These are phyloP conservation scores for Panopea generosa DNA, from an alignment of 2,888 invertebrate species.

Conservation along the genomic window DNA sequence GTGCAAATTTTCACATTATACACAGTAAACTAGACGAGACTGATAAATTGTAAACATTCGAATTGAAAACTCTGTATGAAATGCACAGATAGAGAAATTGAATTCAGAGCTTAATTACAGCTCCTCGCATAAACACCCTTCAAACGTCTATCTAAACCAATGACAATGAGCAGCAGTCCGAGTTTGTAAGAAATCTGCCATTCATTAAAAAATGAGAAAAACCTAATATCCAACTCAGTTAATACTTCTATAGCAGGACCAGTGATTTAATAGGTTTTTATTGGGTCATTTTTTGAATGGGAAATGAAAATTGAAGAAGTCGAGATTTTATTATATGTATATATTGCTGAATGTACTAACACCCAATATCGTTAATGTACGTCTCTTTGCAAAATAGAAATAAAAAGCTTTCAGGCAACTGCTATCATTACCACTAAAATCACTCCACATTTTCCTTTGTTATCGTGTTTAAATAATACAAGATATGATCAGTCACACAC, in stretches of 20 bases:
- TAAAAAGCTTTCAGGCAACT: no score
- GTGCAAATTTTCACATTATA: background rate
- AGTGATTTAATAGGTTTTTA: constrained; percentile 13
- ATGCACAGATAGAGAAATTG: constrained; percentile 32
- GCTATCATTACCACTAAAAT: constrained; percentile 17
- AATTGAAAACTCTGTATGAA: constrained; percentile 28
- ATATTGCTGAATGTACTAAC: no score
- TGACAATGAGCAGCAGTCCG: no score
- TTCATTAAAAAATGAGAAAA: constrained; percentile 8
- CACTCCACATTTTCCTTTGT: constrained; percentile 33
- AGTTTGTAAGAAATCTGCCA: background rate
- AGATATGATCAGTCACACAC: constrained; percentile 27
- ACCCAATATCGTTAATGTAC: no score
- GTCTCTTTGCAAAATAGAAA: no score
- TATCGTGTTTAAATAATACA: constrained; percentile 12
- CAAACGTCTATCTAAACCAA: constrained; percentile 38
- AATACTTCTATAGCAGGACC: background rate
- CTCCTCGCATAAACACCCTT: constrained; percentile 17
- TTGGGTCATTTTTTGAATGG: constrained; percentile 15
- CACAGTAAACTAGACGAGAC: background rate
- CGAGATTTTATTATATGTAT: background rate
- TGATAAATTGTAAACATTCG: constrained; percentile 41
- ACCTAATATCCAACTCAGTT: background rate
- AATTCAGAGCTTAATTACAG: constrained; percentile 45
- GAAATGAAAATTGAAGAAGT: constrained; percentile 2